These are phyloP conservation scores for Nothoprocta perdicaria DNA, from an alignment of 2,113 vertebrate species.

Conservation along the genomic window DNA sequence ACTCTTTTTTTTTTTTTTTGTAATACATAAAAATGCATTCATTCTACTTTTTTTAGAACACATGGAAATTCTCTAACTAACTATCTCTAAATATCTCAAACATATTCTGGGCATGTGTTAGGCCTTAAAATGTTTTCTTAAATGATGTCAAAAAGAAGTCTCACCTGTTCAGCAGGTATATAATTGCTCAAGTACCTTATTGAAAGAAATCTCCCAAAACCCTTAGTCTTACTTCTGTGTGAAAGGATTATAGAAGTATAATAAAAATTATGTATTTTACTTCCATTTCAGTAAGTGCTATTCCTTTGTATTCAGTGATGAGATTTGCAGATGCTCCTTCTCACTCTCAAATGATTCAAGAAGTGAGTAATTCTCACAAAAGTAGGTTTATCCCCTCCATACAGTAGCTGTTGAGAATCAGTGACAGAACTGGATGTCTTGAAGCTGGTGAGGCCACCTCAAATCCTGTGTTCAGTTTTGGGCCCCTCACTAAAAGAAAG, in stretches of 20 bases:
- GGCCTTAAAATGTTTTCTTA: neutral
- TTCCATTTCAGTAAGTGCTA: neutral
- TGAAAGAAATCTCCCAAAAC: neutral
- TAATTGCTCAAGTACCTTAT: neutral
- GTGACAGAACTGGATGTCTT: neutral
- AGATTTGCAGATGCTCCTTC: neutral
- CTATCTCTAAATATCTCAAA: neutral
- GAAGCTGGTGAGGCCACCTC: neutral
- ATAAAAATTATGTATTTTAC: neutral
- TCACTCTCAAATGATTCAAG: neutral
- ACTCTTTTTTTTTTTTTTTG: neutral
- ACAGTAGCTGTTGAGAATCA: neutral
- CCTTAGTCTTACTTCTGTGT: neutral
- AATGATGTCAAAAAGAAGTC: neutral
- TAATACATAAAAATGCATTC: neutral
- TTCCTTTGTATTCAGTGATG: neutral
- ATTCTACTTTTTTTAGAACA: neutral
- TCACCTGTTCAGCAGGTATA: neutral
- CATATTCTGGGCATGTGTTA: neutral
- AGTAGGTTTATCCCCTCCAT: neutral
- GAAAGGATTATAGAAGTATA: neutral
- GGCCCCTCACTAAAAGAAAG: no score
- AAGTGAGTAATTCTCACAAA: neutral
- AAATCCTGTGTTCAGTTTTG: no score
- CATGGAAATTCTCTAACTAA: neutral